Conservation (phyloP, 2,113 vertebrate species). For the Rhizomys pruinosus region DNA sequence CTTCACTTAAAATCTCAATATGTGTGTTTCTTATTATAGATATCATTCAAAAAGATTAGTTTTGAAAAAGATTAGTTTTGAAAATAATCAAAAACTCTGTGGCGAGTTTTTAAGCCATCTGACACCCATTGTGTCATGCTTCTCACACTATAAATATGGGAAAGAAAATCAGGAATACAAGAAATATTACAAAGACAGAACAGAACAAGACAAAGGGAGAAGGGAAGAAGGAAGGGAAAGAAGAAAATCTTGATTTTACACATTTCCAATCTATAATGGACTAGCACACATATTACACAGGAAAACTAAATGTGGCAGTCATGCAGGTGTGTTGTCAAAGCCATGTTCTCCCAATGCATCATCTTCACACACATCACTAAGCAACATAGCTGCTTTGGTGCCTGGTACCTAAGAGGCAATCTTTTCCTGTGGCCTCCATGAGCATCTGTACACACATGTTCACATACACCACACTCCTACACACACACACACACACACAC, state of each 20-base stretch:
- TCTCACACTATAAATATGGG: neutral
- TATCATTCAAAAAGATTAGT: neutral
- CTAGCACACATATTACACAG: neutral
- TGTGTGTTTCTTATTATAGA: neutral
- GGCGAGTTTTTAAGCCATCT: neutral
- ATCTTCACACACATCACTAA: neutral
- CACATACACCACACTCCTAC: neutral
- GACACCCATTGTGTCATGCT: neutral
- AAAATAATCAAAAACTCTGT: constrained; percentile 34
- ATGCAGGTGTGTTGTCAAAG: neutral
- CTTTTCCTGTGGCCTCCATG: neutral
- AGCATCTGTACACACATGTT: neutral
- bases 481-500: neutral
- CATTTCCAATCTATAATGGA: neutral
- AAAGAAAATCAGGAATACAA: neutral
- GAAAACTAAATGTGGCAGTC: neutral
- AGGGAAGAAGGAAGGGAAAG: neutral
- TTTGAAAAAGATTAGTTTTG: constrained; percentile 57
- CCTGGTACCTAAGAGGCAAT: neutral
- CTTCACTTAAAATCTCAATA: neutral
- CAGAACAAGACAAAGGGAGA: neutral
- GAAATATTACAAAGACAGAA: neutral
- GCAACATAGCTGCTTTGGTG: neutral
- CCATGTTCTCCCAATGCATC: neutral
- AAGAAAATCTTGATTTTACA: neutral